A percentile compares a stretch with the other conserved stretches of the same genome.
phyloP scores from a whole-genome alignment of 2,888 invertebrate genomes.

The Aspidiotus destructor region DNA sequence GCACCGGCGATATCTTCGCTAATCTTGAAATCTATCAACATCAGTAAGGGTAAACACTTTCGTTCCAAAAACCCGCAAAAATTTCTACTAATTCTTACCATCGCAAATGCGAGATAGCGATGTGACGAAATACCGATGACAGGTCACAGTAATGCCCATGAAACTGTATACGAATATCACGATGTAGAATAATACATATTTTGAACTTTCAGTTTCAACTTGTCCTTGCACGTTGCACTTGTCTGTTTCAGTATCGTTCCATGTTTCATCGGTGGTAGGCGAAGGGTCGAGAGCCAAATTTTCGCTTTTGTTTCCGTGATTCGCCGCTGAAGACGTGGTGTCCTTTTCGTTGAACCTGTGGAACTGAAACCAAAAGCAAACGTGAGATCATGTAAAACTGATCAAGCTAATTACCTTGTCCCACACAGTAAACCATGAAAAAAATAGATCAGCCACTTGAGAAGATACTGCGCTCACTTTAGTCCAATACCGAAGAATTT shows the following conservation, averaged over 20 bases:
- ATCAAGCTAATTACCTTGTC: no score
- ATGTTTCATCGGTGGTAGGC: no score
- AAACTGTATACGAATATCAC: constrained; percentile 82
- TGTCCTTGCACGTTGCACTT: neutral
- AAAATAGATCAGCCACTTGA: no score
- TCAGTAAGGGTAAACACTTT: neutral
- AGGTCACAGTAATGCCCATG: constrained; percentile 83
- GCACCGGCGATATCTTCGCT: constrained; percentile 95
- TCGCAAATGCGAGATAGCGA: constrained; percentile 86
- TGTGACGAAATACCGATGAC: constrained; percentile 91
- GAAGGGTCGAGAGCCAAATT: no score
- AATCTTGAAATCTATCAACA: constrained; percentile 58
- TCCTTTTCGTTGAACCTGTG: no score
- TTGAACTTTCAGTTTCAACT: constrained; percentile 13
- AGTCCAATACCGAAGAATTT: no score
- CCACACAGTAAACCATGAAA: no score
- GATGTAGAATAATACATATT: constrained; percentile 57
- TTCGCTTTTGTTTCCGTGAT: no score
- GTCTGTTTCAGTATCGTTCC: neutral
- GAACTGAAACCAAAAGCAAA: no score
- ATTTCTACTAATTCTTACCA: constrained; percentile 48
- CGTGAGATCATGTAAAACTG: no score
- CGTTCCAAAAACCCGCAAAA: neutral
- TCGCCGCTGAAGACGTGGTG: no score
- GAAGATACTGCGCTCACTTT: no score